These are phyloP conservation scores for Aphaenogaster rudis DNA, from an alignment of 1,140 invertebrate genomes.

Conservation along the genomic window DNA sequence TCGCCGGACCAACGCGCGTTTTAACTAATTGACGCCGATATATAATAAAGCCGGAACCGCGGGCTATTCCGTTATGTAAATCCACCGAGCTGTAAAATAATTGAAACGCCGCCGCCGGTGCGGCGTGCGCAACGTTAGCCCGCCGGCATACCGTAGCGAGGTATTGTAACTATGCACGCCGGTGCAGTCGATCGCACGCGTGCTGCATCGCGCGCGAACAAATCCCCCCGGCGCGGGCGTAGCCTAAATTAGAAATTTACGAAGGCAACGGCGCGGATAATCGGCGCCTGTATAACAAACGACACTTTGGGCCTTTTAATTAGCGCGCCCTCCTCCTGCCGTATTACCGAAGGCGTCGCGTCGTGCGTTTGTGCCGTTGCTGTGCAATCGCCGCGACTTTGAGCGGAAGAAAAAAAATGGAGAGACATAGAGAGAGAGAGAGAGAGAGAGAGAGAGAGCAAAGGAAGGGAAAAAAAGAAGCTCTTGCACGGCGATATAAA, in stretches of 20 bases:
- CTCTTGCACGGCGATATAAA: conserved; percentile 18
- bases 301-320: conserved; percentile 25
- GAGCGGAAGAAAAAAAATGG: neutral
- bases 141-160: neutral
- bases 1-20: too few species aligned
- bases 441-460: neutral
- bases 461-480: neutral
- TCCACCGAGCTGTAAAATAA: conserved; percentile 58
- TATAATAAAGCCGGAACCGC: conserved; percentile 35
- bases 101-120: conserved; percentile 16
- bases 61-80: conserved; percentile 52
- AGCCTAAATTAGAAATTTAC: conserved; percentile 45
- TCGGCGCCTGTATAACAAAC: conserved; percentile 8
- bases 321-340: neutral
- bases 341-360: neutral
- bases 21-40: conserved; percentile 52
- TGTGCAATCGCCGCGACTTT: neutral
- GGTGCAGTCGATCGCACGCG: neutral
- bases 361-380: neutral
- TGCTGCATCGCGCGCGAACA: conserved; percentile 7
- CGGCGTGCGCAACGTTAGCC: neutral
- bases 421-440: neutral
- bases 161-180: conserved; percentile 20
- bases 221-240: neutral
- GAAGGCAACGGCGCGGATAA: conserved; percentile 40